Evolutionary conservation across 2,888 invertebrate species (phyloP), one percentile per base, ranked within the genome.

Genomic region (Gonocerus acuteangulatus): DNA sequence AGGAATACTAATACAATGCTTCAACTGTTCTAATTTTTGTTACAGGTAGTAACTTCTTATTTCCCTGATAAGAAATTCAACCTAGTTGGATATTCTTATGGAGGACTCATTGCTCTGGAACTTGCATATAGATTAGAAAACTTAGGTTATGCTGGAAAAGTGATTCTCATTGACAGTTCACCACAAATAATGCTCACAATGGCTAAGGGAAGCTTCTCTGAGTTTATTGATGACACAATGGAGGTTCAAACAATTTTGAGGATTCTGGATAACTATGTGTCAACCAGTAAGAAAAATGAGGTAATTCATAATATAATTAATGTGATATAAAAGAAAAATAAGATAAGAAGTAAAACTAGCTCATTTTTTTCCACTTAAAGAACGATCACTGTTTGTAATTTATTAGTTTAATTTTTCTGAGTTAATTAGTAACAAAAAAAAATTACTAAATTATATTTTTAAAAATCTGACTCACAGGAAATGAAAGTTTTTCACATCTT

Each of bases 61-160:
- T 75, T 79, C 9, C 81, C 80, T 0, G 78, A 78, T 16, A 80
- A 82, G 32, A 79, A 81, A 0, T 94, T 87, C 75, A 81, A 82
- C 62, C 72, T 96, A 1, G 81, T 88, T 13, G 95, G 89, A 1
- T 95, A 96, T 77, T 96, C 95, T 13, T 95, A 84, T 71, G 96
- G 96, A 47, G 78, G 85, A 0, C 73, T 87, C 19, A 77, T 93
- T 18, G 85, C 87, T 0, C 74, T 94, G 60, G 89, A 93, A 72
- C 75, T 95, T 62, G 86, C 84, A 2, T 75, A 82, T 7, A 78
- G 81, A 69, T 75, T 95, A 36, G 90, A 91, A 73, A 75, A 74
- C 6, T 76, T 80, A 69, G 87, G 86, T 67, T 77, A 77, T 57
- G 75, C 71, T 13, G 88, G 87, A 2, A 77, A 79, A 44, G 69